Percentiles rank a stretch among this genome's conserved stretches.
Conservation (phyloP, 2,797 vertebrate species). For the Remorina albescens region DNA sequence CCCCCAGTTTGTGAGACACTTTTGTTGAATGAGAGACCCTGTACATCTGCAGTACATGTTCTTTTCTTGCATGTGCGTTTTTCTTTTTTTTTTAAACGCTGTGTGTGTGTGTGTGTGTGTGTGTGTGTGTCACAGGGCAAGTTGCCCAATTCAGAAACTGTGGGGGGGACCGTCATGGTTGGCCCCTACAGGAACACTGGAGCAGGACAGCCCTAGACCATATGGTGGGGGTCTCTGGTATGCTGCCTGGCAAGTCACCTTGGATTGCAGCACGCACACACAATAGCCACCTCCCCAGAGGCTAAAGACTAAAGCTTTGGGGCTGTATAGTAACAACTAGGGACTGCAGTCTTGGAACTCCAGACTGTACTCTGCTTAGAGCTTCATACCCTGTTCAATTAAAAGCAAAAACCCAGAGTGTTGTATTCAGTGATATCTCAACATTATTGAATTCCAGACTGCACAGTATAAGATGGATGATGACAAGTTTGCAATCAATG, state of each 20-base stretch:
- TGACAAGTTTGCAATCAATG: background rate
- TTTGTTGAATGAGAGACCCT: conserved; percentile 13
- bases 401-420: conserved; percentile 6
- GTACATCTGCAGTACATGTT: conserved; percentile 23
- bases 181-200: conserved; percentile 40
- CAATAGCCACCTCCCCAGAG: conserved; percentile 34
- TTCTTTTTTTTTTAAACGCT: conserved; percentile 23
- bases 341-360: conserved; percentile 9
- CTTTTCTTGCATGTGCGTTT: conserved; percentile 11
- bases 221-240: conserved; percentile 53
- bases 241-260: conserved; percentile 45
- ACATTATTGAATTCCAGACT: background rate
- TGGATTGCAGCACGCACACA: conserved; percentile 28
- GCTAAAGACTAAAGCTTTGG: conserved; percentile 27
- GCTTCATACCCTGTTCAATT: conserved; percentile 10
- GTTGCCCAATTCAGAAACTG: conserved; percentile 38
- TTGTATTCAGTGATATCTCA: conserved; percentile 15
- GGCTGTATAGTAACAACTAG: conserved; percentile 13
- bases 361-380: conserved; percentile 2
- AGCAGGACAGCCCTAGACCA: conserved; percentile 44
- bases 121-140: conserved; percentile 33
- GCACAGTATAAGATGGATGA: background rate
- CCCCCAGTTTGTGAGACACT: background rate
- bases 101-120: too few species aligned
- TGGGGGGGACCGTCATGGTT: conserved; percentile 38